Evolutionary conservation across 2,888 invertebrate genomes (phyloP).

Genomic region (Strigamia transsilvanica): DNA sequence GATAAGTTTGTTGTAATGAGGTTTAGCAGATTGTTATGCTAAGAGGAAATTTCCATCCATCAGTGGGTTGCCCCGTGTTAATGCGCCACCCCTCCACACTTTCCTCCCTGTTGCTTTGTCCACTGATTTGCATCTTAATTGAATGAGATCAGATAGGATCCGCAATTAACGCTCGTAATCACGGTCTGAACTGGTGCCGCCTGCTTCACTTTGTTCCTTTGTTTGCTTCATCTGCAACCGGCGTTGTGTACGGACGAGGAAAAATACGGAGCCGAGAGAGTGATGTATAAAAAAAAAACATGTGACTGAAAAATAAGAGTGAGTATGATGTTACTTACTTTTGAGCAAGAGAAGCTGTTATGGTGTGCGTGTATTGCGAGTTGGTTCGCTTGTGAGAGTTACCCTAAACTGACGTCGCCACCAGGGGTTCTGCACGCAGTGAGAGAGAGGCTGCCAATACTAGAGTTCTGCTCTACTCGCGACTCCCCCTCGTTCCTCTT

Average conservation of each 20-base stretch:
- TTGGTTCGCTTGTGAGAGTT: slow-evolving; percentile 31
- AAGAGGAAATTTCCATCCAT: slow-evolving; percentile 39
- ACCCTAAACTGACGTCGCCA: slow-evolving; percentile 32
- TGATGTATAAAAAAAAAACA: too few relatives aligned
- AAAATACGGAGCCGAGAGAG: too few relatives aligned
- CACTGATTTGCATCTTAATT: slow-evolving; percentile 54
- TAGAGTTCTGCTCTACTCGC: not conserved
- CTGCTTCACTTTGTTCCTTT: slow-evolving; percentile 21
- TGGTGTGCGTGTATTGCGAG: not conserved
- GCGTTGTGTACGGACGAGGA: not conserved
- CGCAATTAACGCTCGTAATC: slow-evolving; percentile 54
- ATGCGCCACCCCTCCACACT: slow-evolving; percentile 23
- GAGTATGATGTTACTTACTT: slow-evolving; percentile 8
- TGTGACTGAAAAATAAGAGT: not conserved
- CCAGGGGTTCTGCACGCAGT: slow-evolving; percentile 35
- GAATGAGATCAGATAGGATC: slow-evolving; percentile 52
- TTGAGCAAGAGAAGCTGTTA: not conserved
- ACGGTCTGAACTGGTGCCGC: slow-evolving; percentile 10
- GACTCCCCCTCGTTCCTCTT: slow-evolving; percentile 11
- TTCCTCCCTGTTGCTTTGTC: slow-evolving; percentile 51
- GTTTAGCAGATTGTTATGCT: slow-evolving; percentile 17
- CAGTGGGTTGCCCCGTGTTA: slow-evolving; percentile 38
- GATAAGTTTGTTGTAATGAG: slow-evolving; percentile 15
- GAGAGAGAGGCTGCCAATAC: slow-evolving; percentile 44
- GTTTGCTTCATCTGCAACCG: slow-evolving; percentile 5